Percentiles rank a stretch among this genome's conserved stretches.
Evolutionary conservation across 2,888 invertebrate species (phyloP).

Genomic region (Lasioglossum leucozonium): DNA sequence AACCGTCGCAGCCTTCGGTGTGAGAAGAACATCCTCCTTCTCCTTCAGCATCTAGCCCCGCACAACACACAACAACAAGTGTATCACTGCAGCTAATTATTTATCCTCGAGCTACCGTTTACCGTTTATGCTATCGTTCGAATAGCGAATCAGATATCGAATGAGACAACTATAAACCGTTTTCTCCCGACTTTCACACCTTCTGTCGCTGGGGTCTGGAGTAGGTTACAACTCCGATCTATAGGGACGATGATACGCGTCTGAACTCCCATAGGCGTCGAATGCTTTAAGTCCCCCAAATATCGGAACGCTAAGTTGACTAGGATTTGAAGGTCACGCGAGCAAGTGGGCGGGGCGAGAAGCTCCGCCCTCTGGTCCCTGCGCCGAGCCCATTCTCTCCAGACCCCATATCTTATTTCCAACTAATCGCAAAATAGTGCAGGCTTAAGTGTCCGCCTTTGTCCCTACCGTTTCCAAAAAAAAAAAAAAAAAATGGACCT

Average conservation of each 20-base stretch:
- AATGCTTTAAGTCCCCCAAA: too few species aligned
- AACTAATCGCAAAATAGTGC: background rate
- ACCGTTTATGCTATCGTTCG: background rate
- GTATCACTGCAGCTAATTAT: conserved; percentile 74
- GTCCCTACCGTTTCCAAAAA: background rate
- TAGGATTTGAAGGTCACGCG: background rate
- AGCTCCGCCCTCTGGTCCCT: too few species aligned
- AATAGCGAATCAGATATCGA: too few species aligned
- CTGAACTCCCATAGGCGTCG: too few species aligned
- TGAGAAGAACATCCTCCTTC: conserved; percentile 95
- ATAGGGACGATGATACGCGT: background rate
- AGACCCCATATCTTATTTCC: background rate
- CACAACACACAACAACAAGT: conserved; percentile 82
- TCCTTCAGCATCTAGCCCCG: conserved; percentile 90
- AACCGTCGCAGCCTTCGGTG: conserved; percentile 96
- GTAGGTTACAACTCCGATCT: background rate
- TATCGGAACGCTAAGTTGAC: too few species aligned
- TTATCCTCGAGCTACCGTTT: conserved; percentile 42
- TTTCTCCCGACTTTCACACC: background rate
- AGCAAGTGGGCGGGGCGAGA: background rate
- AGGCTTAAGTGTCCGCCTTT: background rate
- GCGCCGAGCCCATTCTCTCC: background rate
- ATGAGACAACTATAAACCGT: too few species aligned
- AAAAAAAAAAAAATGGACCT: background rate
- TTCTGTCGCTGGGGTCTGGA: background rate